Evolutionary conservation across 2,797 vertebrate genomes (phyloP).

Genomic region (Delichon dasypus): DNA sequence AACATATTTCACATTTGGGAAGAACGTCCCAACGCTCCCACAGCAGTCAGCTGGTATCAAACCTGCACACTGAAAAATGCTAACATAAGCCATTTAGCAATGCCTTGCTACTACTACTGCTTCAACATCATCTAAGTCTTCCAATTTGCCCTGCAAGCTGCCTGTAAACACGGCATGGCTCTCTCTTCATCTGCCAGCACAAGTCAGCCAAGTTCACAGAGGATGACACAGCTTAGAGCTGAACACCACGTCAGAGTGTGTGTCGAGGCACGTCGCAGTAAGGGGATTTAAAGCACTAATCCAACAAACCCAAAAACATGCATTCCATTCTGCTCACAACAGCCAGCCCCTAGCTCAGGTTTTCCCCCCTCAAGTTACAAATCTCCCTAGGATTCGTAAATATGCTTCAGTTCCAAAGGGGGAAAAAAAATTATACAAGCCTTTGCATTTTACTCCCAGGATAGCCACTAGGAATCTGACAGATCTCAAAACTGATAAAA

Average conservation of each 20-base stretch:
- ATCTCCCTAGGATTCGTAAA: not conserved
- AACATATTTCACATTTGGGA: not conserved
- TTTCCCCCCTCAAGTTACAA: not conserved
- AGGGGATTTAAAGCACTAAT: constrained; percentile 1
- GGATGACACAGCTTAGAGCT: not conserved
- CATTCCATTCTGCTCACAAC: not conserved
- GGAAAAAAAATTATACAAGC: not conserved
- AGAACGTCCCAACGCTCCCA: not conserved
- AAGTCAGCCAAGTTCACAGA: constrained; percentile 62
- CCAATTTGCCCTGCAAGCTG: not conserved
- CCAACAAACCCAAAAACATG: not conserved
- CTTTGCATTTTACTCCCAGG: not conserved
- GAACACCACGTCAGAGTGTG: constrained; percentile 28
- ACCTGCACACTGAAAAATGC: not conserved
- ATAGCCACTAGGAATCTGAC: not conserved
- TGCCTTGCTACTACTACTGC: not conserved
- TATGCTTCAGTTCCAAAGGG: not conserved
- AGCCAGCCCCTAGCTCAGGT: not conserved
- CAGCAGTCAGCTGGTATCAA: not conserved
- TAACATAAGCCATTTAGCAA: not conserved
- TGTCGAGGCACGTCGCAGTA: constrained; percentile 36
- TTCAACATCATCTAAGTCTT: not conserved
- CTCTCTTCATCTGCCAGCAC: constrained; percentile 25
- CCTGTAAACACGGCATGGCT: constrained; percentile 71
- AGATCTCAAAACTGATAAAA: not conserved